Evolutionary conservation across 2,797 vertebrate genomes (phyloP), one percentile per base, ranked within the genome.

Genomic region (Darevskia mixta): DNA sequence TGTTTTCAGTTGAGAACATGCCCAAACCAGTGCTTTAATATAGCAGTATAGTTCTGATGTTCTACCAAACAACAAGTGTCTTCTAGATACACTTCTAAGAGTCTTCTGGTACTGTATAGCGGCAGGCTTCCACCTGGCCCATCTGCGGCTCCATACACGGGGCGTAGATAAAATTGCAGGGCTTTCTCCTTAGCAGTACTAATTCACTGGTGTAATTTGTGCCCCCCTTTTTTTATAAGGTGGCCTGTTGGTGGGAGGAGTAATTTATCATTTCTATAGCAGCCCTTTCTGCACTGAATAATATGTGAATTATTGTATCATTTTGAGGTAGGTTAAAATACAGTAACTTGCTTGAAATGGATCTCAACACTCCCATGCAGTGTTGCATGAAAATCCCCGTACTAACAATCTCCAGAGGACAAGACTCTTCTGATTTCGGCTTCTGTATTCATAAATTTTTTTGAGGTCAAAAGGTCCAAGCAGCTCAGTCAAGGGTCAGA

Each of bases 321-420:
- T 29, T 83, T 4, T 45, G 82, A 84, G 82, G 82, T 88, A 88
- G 81, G 49, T 67, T 83, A 77, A 83, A 69, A 55, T 55, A 13
- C 49, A 32, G 29, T 79, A 13, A 27, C 23, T 43, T 86, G 35
- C 27, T 64, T 75, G 67, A 80, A 41, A n/a, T 72, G 4, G 58
- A 81, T 43, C n/a, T 61, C n/a, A 87, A 5, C 58, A 20, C 41
- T 75, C 64, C 38, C 72, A 32, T 38, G 5, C 45, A 41, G 58
- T 55, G 41, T 23, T 55, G 35, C 29, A 38, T 17, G 43, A 45
- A 61, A 83, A 77, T 27, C 29, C 20, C 43, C 18, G 5, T 38
- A 5, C 27, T 87, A 81, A 9, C 41, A 17, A 25, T 66, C 79
- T 43, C 13, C 38, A 83, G n/a, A 13, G 3, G 27, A 27, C 41